Evolutionary conservation across 1,140 invertebrate genomes (phyloP), one percentile per base, ranked within the genome.

Genomic region (Ceratosolen fusciceps): DNA sequence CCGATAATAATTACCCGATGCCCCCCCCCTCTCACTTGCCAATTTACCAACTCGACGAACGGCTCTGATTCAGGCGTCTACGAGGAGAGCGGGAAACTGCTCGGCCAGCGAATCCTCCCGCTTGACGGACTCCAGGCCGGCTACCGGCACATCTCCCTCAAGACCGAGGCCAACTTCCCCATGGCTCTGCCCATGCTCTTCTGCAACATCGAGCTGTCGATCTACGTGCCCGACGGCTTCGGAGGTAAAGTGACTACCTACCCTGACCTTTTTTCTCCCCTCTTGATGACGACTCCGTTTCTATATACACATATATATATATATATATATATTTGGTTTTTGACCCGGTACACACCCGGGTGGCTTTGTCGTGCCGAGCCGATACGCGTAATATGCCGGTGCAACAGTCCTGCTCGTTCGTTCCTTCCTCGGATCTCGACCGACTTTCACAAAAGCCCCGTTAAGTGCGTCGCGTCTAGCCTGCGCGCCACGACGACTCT

Each of bases 111-210:
- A 77, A 99, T 99, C 83, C 91, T 99, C 72, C 99, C 98, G 1
- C 90, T 99, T 68, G 99, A 99, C 91, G 98, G 99, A 67, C 92
- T 99, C 54, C 98, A 99, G 91, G 96, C 97, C 3, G 98, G 98
- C 24, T 99, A 99, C 91, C 91, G 99, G 2, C 98, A 99, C 89
- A 99, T 99, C 82, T 99, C 98, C 0, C 92, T 99, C 10, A 91
- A 99, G 82, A 99, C 98, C 1, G 99, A 99, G 91, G 98, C 98
- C 49, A 99, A 99, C 90, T 99, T 99, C 88, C 98, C 98, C 21
- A 97, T 99, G 95, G 98, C 98, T 3, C 91, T 99, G 82, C 98
- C 98, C n/a, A 99, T 99, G 94, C 91, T 99, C 75, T 99, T 99
- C 90, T 99, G 98, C 88, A 97, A 98, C 88, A 98, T 99, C 85